Conservation (phyloP, 2,113 vertebrate genomes). For the Myocastor coypus region DNA sequence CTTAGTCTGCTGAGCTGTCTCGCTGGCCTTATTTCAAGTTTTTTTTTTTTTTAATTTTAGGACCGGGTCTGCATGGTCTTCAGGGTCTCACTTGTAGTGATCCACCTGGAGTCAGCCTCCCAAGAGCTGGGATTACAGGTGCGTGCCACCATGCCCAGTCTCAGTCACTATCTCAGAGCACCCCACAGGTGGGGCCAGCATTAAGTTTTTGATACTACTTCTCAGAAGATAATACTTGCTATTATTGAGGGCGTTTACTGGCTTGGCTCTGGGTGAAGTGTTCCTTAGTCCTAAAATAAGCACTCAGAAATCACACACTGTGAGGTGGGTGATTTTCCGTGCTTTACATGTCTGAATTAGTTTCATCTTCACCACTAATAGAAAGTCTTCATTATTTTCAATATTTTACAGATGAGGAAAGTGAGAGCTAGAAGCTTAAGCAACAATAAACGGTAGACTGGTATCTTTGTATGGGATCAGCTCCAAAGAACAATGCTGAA, state of each 20-base stretch:
- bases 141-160: too few relatives aligned
- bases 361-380: not conserved
- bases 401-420: slow-evolving; percentile 23
- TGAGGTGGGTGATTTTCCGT: not conserved
- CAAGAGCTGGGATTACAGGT: too few relatives aligned
- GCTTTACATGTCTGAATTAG: not conserved
- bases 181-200: too few relatives aligned
- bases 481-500: not conserved
- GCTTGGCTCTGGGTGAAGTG: not conserved
- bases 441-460: not conserved
- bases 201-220: not conserved
- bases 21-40: too few relatives aligned
- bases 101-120: too few relatives aligned
- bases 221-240: not conserved
- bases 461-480: not conserved
- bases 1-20: too few relatives aligned
- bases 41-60: too few relatives aligned
- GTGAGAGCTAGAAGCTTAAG: not conserved
- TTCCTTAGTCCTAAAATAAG: not conserved
- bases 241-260: not conserved
- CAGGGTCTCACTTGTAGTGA: too few relatives aligned
- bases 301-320: not conserved
- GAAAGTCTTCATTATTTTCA: not conserved
- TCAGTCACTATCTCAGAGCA: too few relatives aligned
- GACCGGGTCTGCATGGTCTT: too few relatives aligned